These are phyloP conservation scores for Heliconius ethilla DNA, from an alignment of 2,888 invertebrate species.

Conservation along the genomic window DNA sequence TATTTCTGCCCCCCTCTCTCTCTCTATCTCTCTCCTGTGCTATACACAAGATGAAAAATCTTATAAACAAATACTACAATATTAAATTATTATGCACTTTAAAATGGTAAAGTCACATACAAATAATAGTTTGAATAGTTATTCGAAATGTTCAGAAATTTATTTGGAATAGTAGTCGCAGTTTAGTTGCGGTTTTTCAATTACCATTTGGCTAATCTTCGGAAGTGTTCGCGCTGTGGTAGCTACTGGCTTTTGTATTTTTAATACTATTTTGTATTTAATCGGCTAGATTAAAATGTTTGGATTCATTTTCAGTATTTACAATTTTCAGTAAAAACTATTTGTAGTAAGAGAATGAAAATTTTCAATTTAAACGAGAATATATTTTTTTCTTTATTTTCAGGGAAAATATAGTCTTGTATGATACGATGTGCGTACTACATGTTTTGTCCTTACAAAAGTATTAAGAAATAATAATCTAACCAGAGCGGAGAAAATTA, in stretches of 20 bases:
- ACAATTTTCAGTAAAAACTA: background rate
- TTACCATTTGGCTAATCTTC: constrained; percentile 33
- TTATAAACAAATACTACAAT: background rate
- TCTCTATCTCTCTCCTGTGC: background rate
- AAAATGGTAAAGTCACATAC: background rate
- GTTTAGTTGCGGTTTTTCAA: constrained; percentile 34
- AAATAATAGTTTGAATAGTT: background rate
- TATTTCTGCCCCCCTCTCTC: too few species aligned
- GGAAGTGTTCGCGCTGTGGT: constrained; percentile 18
- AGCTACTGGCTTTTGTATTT: background rate
- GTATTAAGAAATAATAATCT: too few species aligned
- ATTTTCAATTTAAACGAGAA: too few species aligned
- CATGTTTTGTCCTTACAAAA: too few species aligned
- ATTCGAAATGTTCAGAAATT: constrained; percentile 20
- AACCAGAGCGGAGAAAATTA: too few species aligned
- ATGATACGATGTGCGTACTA: too few species aligned
- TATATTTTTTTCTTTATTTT: too few species aligned
- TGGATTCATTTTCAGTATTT: background rate
- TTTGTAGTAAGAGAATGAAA: background rate
- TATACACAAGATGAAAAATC: background rate
- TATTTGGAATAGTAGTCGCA: constrained; percentile 23
- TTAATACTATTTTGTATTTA: constrained; percentile 10
- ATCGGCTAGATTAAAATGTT: background rate
- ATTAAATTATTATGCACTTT: background rate
- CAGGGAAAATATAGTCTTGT: too few species aligned